Percentiles rank a stretch among this genome's conserved stretches.
Evolutionary conservation across 2,888 invertebrate genomes (phyloP).

Genomic region (Drosophila flavopinicola): DNA sequence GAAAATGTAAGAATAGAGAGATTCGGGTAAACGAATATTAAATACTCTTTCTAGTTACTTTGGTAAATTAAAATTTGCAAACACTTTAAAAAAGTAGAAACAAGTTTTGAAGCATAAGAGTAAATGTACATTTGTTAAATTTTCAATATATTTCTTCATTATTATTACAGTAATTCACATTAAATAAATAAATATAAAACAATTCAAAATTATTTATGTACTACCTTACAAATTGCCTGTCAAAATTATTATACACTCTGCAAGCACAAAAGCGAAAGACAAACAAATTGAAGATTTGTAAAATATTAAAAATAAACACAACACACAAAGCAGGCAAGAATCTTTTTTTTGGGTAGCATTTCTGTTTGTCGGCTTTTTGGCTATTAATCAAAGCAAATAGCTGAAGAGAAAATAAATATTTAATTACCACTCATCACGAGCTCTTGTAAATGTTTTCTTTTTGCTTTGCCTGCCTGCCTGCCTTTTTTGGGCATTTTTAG

Average conservation of each 20-base stretch:
- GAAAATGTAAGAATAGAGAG: background rate
- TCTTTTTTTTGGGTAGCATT: background rate
- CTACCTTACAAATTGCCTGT: no score
- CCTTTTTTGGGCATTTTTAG: constrained; percentile 28
- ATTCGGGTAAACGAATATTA: background rate
- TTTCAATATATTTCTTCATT: no score
- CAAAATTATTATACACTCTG: background rate
- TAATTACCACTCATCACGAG: constrained; percentile 64
- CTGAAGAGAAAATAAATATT: constrained; percentile 66
- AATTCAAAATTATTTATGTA: no score
- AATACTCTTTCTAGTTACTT: constrained; percentile 3
- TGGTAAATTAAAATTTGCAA: background rate
- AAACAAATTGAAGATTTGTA: constrained; percentile 37
- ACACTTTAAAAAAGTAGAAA: no score
- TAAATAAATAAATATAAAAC: no score
- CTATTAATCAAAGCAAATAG: constrained; percentile 71
- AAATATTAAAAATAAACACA: constrained; percentile 52
- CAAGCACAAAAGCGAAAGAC: constrained; percentile 16
- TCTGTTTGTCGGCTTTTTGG: constrained; percentile 33
- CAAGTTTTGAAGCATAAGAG: no score
- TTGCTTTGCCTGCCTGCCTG: constrained; percentile 11
- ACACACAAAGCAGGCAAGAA: background rate
- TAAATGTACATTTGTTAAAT: no score
- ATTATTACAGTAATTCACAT: no score
- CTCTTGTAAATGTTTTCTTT: constrained; percentile 51